Percentiles rank a stretch among this genome's conserved stretches.
Conservation (phyloP, 35 echinoderm and acorn worm species). For the Apostichopus californicus region DNA sequence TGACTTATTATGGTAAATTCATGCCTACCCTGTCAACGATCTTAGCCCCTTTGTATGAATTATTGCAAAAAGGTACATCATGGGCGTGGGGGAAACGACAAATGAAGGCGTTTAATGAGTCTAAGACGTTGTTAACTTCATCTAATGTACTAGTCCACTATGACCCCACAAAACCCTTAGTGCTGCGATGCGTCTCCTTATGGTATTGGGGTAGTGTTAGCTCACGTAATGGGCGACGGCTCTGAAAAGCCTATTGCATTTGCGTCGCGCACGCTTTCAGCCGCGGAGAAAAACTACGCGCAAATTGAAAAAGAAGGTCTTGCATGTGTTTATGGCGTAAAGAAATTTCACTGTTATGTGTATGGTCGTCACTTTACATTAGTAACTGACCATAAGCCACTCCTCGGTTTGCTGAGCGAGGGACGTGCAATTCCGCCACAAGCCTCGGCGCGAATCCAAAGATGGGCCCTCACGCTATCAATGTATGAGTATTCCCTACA, state of each 20-base stretch:
- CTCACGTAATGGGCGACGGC: slow-evolving; percentile 52
- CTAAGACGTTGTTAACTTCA: slow-evolving; percentile 58
- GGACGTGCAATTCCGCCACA: no score
- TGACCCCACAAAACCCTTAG: slow-evolving; percentile 14
- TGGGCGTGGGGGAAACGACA: slow-evolving; percentile 54
- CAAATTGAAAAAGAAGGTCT: slow-evolving; percentile 79
- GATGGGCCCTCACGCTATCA: no score
- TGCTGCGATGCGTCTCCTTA: slow-evolving; percentile 58
- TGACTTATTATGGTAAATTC: slow-evolving; percentile 71
- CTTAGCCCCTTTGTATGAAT: slow-evolving; percentile 32
- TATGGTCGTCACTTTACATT: slow-evolving; percentile 66
- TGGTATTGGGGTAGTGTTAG: slow-evolving; percentile 61
- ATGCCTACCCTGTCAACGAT: slow-evolving; percentile 32
- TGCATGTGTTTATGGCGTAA: slow-evolving; percentile 62
- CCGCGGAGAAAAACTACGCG: slow-evolving; percentile 58
- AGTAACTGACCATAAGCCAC: slow-evolving; percentile 69
- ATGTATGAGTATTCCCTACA: no score
- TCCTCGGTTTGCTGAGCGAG: slow-evolving; percentile 72
- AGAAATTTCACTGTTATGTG: slow-evolving; percentile 73
- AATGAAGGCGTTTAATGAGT: slow-evolving; percentile 52
- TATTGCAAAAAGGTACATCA: background rate
- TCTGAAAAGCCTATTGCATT: slow-evolving; percentile 56
- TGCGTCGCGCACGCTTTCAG: no score
- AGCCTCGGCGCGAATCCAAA: no score
- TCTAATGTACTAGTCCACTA: slow-evolving; percentile 61